A percentile compares a stretch with the other conserved stretches of the same genome.
Evolutionary conservation across 2,888 invertebrate genomes (phyloP).

Genomic region (Bhutanitis thaidina): DNA sequence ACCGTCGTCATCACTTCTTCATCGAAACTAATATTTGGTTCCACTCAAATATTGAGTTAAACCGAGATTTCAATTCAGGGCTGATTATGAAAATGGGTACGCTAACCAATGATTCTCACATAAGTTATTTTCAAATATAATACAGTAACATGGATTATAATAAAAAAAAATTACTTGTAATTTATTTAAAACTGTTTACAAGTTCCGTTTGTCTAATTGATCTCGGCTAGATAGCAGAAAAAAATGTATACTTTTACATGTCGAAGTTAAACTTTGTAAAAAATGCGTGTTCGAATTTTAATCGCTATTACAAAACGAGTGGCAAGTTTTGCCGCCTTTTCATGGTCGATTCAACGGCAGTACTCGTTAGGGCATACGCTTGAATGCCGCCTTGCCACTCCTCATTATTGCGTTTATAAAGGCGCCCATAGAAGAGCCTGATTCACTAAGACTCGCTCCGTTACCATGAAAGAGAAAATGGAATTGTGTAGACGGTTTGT

Average conservation of each 20-base stretch:
- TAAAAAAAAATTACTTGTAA: no score
- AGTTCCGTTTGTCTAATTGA: not conserved
- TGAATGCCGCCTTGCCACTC: conserved; percentile 75
- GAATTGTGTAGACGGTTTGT: conserved; percentile 75
- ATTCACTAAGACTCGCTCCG: conserved; percentile 71
- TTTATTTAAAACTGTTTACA: no score
- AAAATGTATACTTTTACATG: not conserved
- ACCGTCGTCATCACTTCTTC: no score
- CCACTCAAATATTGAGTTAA: no score
- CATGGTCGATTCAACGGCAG: conserved; percentile 73
- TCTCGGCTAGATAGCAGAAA: conserved; percentile 7
- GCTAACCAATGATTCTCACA: no score
- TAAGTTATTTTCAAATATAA: no score
- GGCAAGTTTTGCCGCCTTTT: conserved; percentile 73
- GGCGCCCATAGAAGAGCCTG: conserved; percentile 68
- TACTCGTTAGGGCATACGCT: conserved; percentile 68
- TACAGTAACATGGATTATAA: no score
- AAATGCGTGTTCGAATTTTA: conserved; percentile 6
- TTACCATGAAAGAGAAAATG: conserved; percentile 73
- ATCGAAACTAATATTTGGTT: no score
- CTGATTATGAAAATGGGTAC: no score
- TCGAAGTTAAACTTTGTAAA: not conserved
- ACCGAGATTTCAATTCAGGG: no score
- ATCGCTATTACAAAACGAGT: conserved; percentile 41
- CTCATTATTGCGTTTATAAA: conserved; percentile 80